Evolutionary conservation across 2,888 invertebrate genomes (phyloP), one percentile per base, ranked within the genome.

Genomic region (Amphipoea oculea): DNA sequence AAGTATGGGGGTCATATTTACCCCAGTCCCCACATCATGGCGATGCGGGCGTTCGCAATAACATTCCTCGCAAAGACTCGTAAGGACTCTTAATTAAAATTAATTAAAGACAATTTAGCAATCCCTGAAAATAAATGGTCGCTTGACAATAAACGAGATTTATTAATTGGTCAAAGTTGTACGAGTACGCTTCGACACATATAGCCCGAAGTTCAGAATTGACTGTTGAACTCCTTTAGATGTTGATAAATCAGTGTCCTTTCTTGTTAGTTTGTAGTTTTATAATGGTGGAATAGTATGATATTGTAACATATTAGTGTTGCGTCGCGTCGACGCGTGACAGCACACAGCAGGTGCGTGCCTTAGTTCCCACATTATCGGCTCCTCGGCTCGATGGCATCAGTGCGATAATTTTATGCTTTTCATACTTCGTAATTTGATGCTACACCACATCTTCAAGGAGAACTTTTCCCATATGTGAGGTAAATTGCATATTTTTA

Each of bases 41-140:
- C 88, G 88, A 96, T 96, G 96, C 96, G 96, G 96, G 96, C 95
- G 93, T 94, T 94, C 90, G 95, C 96, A 95, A 94, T 94, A 94
- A 94, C 92, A 93, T 93, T 94, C 92, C 93, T 94, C 90, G 95
- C 95, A 92, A 95, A 96, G 91, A 93, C 93, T 91, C 89, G 84
- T 91, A 94, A 95, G 94, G 94, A 95, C 96, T 91, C 96, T 96
- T 95, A 96, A 97, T 96, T 96, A 96, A 93, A 95, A 96, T 96
- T 96, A 96, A 97, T 97, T 96, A 96, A 95, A 96, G 96, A 96
- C 96, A 96, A 96, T 96, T 96, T 96, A 96, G 96, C 96, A 95
- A 96, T 93, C 94, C 93, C 94, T 92, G 93, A 94, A 94, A 95
- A 95, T 95, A 94, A 95, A 95, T 93, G 94, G 93, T 90, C 94